Evolutionary conservation across 2,888 invertebrate species (phyloP), one percentile per base, ranked within the genome.

Genomic region (Lasioglossum vierecki): DNA sequence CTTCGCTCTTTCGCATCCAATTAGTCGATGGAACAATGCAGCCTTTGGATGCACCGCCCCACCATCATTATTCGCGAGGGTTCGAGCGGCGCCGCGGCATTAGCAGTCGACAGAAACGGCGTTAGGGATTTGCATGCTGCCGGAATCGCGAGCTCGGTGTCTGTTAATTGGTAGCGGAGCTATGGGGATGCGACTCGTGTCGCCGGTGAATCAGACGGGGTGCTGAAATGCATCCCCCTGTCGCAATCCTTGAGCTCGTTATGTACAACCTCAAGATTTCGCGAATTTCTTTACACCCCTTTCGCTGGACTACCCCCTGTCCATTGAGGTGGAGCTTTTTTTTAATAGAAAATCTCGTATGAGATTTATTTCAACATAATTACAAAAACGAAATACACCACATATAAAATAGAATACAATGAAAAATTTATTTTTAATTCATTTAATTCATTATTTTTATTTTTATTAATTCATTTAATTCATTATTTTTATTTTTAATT

Each of bases 1-100:
- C 57, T 75, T 76, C 79, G 66, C 72, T 73, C 84, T 84, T 87
- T 80, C 79, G 80, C 81, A 73, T 89, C 84, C 88, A 88, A 88
- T 88, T 89, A 89, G 90, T 90, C 85, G 87, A 86, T 85, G 83
- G 82, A 81, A 90, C 90, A 89, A 89, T 89, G 71, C 85, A 63
- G 46, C 73, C 41, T 22, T 35, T 41, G 72, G 72, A 75, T 76
- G 76, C 77, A 53, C 70, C 60, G 35, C 60, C 3, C 68, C 74
- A 30, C 30, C 72, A 77, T 76, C 75, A 86, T 86, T 87, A 83
- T 86, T 80, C 76, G 76, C 68, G 70, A 76, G 80, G 75, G 68
- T 80, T 75, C 70, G 57, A 35, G 80, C 71, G 66, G 53, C 63
- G 66, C 30, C 35, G 35, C 66, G 66, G 79, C 74, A 74, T 85